Evolutionary conservation across 2,113 vertebrate genomes (phyloP).

Genomic region (Myrmecobius fasciatus): DNA sequence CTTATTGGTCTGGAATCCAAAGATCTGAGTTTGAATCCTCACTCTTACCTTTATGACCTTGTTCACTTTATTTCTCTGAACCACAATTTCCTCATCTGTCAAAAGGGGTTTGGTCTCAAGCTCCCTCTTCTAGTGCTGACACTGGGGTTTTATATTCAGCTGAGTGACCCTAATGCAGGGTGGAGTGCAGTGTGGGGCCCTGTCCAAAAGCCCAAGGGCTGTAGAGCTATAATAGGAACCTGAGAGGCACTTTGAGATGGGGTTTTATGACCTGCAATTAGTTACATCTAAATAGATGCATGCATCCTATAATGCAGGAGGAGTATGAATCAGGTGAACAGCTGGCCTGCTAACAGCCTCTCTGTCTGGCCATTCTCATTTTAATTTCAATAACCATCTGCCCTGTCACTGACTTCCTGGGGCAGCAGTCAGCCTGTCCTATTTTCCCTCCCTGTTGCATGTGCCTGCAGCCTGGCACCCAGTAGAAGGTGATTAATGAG

Average conservation of each 20-base stretch:
- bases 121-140: background rate
- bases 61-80: background rate
- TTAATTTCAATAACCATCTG: constrained; percentile 73
- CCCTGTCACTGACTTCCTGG: constrained; percentile 62
- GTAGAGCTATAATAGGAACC: background rate
- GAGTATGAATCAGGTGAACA: constrained; percentile 63
- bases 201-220: background rate
- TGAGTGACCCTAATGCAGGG: background rate
- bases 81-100: background rate
- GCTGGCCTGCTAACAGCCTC: constrained; percentile 72
- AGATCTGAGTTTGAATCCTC: background rate
- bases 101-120: background rate
- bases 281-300: constrained; percentile 54
- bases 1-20: background rate
- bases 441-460: constrained; percentile 62
- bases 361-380: constrained; percentile 81
- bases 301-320: background rate
- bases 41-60: background rate
- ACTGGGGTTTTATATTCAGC: background rate
- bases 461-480: background rate
- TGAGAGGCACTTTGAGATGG: background rate
- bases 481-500: constrained; percentile 46
- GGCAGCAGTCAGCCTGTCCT: constrained; percentile 56
- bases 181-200: background rate
- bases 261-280: constrained; percentile 56